Conservation (phyloP, 2,113 vertebrate genomes). For the Aptenodytes patagonicus region DNA sequence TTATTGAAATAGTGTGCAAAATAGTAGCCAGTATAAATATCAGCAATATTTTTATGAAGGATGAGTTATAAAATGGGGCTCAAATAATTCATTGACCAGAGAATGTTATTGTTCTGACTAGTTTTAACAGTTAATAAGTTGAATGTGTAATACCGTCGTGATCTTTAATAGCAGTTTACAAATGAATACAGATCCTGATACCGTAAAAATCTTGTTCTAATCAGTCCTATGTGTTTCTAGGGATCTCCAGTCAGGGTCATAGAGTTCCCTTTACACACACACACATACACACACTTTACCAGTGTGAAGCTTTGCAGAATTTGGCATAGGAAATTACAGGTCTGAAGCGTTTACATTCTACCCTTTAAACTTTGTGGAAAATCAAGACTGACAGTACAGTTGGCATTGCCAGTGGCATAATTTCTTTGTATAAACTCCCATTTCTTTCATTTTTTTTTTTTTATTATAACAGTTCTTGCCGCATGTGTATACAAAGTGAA, state of each 20-base stretch:
- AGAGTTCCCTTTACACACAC: neutral
- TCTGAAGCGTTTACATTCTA: neutral
- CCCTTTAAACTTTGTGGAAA: neutral
- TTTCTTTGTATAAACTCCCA: neutral
- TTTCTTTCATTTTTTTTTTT: neutral
- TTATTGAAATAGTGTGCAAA: neutral
- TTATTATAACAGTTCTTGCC: neutral
- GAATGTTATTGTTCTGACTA: accelerated
- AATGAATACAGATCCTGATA: neutral
- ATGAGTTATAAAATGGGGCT: neutral
- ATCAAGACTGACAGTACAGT: neutral
- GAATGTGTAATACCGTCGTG: neutral
- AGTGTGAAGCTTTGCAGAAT: neutral
- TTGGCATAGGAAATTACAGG: neutral
- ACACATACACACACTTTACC: neutral
- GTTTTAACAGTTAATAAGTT: neutral
- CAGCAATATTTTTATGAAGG: neutral
- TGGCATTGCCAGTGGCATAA: neutral
- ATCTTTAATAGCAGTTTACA: neutral
- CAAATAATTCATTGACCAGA: neutral
- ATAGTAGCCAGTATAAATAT: neutral
- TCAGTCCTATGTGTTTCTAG: neutral
- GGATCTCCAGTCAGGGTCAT: neutral
- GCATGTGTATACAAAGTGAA: neutral
- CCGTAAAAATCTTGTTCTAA: neutral